phyloP scores from a whole-genome alignment of 1,140 invertebrate genomes.

The Drosophila orena region DNA sequence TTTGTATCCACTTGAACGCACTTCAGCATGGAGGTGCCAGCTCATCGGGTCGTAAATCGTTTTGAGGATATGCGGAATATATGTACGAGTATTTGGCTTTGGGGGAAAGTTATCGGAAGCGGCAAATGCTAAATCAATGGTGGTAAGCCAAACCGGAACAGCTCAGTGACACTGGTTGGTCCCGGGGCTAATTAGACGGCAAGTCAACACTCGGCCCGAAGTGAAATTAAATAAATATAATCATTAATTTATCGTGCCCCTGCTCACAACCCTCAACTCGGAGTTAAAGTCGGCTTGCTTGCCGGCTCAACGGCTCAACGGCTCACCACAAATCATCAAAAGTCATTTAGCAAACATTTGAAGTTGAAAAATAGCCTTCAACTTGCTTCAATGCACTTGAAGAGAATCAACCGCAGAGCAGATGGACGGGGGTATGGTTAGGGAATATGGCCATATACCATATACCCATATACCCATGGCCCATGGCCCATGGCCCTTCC shows the following conservation, averaged over 20 bases:
- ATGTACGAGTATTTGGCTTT: background rate
- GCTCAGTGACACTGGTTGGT: slow-evolving; percentile 35
- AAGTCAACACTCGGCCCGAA: slow-evolving; percentile 64
- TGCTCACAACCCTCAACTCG: slow-evolving; percentile 44
- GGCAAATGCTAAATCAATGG: background rate
- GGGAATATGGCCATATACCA: slow-evolving; percentile 3
- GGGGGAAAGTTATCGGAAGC: slow-evolving; percentile 23
- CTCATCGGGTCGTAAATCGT: slow-evolving; percentile 5
- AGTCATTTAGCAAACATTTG: slow-evolving; percentile 84
- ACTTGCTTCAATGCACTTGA: slow-evolving; percentile 81
- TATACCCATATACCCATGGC: slow-evolving; percentile 1
- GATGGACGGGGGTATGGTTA: slow-evolving; percentile 19
- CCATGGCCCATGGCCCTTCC: background rate
- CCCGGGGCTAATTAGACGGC: slow-evolving; percentile 64
- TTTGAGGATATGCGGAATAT: background rate
- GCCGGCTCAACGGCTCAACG: slow-evolving; percentile 15
- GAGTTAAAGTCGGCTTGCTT: slow-evolving; percentile 4
- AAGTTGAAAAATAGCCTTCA: slow-evolving; percentile 83
- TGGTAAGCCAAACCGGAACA: slow-evolving; percentile 18
- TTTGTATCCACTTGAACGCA: slow-evolving; percentile 13
- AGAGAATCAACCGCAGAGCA: slow-evolving; percentile 62
- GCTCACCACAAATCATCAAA: slow-evolving; percentile 80
- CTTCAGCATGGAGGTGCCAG: slow-evolving; percentile 42
- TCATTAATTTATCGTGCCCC: slow-evolving; percentile 77
- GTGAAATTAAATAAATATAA: slow-evolving; percentile 80